Base-by-base conservation (phyloP, 2,888 invertebrate genomes). In the Incurvaria masculella region DNA sequence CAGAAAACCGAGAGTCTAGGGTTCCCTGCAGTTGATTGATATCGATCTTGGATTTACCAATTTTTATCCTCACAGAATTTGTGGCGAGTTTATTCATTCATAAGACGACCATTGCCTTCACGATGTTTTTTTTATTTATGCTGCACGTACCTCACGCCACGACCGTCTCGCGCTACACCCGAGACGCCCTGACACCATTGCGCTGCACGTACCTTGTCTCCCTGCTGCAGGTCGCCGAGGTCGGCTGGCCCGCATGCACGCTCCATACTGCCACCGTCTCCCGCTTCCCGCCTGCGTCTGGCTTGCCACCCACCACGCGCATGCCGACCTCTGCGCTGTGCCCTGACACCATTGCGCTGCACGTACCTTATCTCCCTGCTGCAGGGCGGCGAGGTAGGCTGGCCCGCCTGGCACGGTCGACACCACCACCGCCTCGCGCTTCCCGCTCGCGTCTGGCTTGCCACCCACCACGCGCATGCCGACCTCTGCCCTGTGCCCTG, bases 391-490 rank as follows among this genome's bases (percentile, higher is more conserved):
- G 64, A 88, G 88, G 62, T 90, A 88, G 1, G 91, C 92, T 18
- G 89, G 87, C 46, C 91, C 91, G 42, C 88, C 88, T 17, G 91
- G 87, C 48, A 89, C 87, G 5, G 89, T 89, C 85, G 88, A 89
- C 40, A 89, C 88, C 59, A 90, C 86, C 63, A 87, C 87, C 44
- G 90, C 90, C 63, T 88, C 88, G 51, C 89, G 81, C 42, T 84
- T 82, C 4, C 89, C 89, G 63, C n/a, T n/a, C n/a, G n/a, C n/a
- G n/a, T n/a, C n/a, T n/a, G n/a, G n/a, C n/a, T n/a, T n/a, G n/a
- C n/a, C 89, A 21, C 91, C 91, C 21, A 91, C 89, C 2, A 92
- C 88, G 50, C 90, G 80, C 88, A 92, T 88, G 17, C 92, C 92
- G 61, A 91, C n/a, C n/a, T n/a, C n/a, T n/a, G n/a, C n/a, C n/a